Base-by-base conservation (phyloP, 2,888 invertebrate species). In the Punctoribates punctum region DNA sequence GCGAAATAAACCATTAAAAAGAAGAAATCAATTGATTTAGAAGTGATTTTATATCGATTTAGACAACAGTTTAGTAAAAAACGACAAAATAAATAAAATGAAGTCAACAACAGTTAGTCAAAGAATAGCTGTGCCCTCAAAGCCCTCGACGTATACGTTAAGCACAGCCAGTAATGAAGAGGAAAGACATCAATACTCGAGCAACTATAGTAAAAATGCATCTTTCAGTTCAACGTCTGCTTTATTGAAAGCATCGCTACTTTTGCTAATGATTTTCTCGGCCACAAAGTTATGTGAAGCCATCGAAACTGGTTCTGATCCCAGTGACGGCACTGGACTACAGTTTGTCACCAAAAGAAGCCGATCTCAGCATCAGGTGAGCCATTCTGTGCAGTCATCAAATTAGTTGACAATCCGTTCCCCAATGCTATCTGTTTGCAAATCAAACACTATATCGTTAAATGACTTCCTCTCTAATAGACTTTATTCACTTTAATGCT, bases 321-420 rank as follows among this genome's bases (percentile, higher is more conserved):
- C 2, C 11, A n/a, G 48, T n/a, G n/a, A 13, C 48, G 48, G n/a
- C 34, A 5, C 34, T 34, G 34, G 34, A 8, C 34, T 34, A 34
- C 34, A 34, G 34, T 34, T 34, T 48, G 13, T 20, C 4, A 5
- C 57, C 57, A 60, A 60, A 25, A 60, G 57, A 25, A 60, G 57
- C n/a, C n/a, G 57, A 60, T 60, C 57, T 17, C 57, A 60, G 25
- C 57, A 60, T 60, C 57, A 60, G 57, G 57, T 60, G 48, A 48
- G 48, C 34, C 34, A 48, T n/a, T 17, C 48, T n/a, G 48, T 6
- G 42, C 42, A 13, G 11, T 48, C n/a, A n/a, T 48, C 15, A 48
- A 13, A 48, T 48, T 48, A 48, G 13, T 48, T 48, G n/a, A 48
- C n/a, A n/a, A 13, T 48, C 48, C 3, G n/a, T 34, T 34, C 8